Conservation (phyloP, 1,140 invertebrate genomes). For the Pinna nobilis region DNA sequence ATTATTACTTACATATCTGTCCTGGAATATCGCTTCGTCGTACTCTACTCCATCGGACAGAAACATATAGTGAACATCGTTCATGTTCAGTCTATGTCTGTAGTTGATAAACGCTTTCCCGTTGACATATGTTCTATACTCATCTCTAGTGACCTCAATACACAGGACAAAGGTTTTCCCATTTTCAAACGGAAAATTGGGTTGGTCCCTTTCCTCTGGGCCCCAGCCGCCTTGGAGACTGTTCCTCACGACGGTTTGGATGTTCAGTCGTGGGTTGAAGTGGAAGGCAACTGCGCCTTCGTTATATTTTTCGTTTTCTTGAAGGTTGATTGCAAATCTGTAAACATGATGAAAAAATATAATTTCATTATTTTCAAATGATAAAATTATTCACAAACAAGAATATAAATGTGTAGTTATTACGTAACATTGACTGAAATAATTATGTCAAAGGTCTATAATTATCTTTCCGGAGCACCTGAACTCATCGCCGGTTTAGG, state of each 20-base stretch:
- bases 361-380: too few species aligned
- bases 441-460: too few species aligned
- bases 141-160: constrained; percentile 81
- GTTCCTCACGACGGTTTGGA: constrained; percentile 84
- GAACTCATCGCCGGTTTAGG: too few species aligned
- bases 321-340: constrained; percentile 82
- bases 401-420: too few species aligned
- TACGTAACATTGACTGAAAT: too few species aligned
- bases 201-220: constrained; percentile 82
- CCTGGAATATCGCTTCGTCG: constrained; percentile 52
- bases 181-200: constrained; percentile 79
- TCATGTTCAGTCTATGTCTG: constrained; percentile 39
- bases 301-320: constrained; percentile 77
- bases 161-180: constrained; percentile 85
- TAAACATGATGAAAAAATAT: constrained; percentile 14
- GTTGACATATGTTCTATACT: constrained; percentile 75
- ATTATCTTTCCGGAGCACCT: too few species aligned
- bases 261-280: constrained; percentile 78
- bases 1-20: constrained; percentile 46
- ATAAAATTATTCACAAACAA: too few species aligned
- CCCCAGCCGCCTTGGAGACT: constrained; percentile 81
- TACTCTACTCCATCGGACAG: constrained; percentile 51
- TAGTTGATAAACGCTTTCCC: constrained; percentile 47
- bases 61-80: constrained; percentile 37
- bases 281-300: constrained; percentile 86